These are phyloP conservation scores for Lagodon rhomboides DNA, from an alignment of 2,797 vertebrate genomes.

Conservation along the genomic window DNA sequence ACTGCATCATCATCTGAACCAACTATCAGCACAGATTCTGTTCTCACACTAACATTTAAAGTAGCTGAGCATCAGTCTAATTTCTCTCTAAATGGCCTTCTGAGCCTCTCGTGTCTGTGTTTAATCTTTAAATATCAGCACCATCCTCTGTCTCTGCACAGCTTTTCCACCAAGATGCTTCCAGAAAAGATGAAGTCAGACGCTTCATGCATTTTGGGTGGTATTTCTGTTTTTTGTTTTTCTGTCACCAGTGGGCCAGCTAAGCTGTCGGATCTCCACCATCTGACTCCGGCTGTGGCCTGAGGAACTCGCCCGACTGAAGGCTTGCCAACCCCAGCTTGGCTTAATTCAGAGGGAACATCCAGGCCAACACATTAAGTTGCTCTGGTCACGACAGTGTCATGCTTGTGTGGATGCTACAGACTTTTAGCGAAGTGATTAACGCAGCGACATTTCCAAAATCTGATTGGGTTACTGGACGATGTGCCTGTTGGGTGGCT, in stretches of 20 bases:
- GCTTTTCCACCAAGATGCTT: background rate
- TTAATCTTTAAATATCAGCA: constrained; percentile 15
- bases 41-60: background rate
- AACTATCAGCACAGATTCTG: background rate
- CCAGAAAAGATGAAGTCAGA: background rate
- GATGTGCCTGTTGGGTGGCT: background rate
- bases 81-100: background rate
- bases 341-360: constrained; percentile 35
- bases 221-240: background rate
- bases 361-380: constrained; percentile 7
- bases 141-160: background rate
- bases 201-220: constrained; percentile 14
- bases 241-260: constrained; percentile 16
- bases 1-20: background rate
- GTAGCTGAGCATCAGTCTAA: background rate
- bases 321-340: constrained; percentile 36
- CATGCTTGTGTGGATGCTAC: constrained; percentile 11
- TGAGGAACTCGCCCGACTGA: constrained; percentile 19
- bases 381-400: constrained; percentile 11
- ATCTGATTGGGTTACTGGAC: background rate
- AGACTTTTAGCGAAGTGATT: constrained; percentile 26
- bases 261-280: constrained; percentile 22
- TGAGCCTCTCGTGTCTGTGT: constrained; percentile 11
- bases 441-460: constrained; percentile 17
- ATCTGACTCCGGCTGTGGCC: constrained; percentile 11